Evolutionary conservation across 2,113 vertebrate genomes (phyloP).

Genomic region (Bos taurus): ARS-UCD2.0 NC_037338.1:57195501-57196000

Average conservation of each 20-base stretch:
- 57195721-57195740: background rate
- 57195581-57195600: background rate
- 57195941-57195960: background rate
- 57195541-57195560: background rate
- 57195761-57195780: background rate
- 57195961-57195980: background rate
- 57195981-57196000: background rate
- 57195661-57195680: background rate
- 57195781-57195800: background rate
- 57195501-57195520: background rate
- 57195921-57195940: background rate
- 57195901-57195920: background rate
- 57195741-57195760: background rate
- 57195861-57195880: too few species aligned
- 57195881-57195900: background rate
- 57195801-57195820: background rate
- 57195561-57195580: background rate
- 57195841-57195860: too few species aligned
- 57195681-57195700: rapidly evolving
- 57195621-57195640: background rate
- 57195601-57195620: background rate
- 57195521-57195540: background rate
- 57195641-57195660: background rate
- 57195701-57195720: background rate
- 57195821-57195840: too few species aligned